Percentiles rank a stretch among this genome's conserved stretches.
These are phyloP conservation scores for Petrocephalus zakoni DNA, from an alignment of 2,113 vertebrate species.

Conservation along the genomic window DNA sequence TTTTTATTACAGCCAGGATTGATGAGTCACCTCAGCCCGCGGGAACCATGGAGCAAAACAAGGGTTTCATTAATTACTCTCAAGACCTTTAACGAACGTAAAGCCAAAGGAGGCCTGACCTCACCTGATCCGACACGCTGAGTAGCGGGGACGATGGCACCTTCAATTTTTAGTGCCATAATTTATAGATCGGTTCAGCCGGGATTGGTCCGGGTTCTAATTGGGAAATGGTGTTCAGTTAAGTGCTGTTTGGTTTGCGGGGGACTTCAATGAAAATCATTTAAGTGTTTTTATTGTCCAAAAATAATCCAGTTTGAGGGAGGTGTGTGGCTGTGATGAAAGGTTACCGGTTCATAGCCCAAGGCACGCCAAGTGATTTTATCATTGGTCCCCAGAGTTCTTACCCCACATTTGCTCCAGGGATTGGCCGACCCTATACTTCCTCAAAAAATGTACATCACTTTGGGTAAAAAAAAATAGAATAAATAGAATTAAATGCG, in stretches of 20 bases:
- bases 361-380: neutral
- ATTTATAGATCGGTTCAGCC: neutral
- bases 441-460: neutral
- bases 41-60: neutral
- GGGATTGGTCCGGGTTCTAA: neutral
- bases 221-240: neutral
- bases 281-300: neutral
- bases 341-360: neutral
- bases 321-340: neutral
- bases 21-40: constrained; percentile 42
- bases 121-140: neutral
- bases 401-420: neutral
- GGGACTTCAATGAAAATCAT: neutral
- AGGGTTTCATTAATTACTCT: constrained; percentile 2
- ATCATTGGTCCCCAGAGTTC: neutral
- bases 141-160: neutral
- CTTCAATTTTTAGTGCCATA: neutral
- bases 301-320: neutral
- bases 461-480: neutral
- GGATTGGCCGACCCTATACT: neutral
- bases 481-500: neutral
- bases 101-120: neutral
- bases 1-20: neutral
- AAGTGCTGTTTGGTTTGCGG: neutral
- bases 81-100: neutral